A percentile compares a stretch with the other conserved stretches of the same genome.
Conservation (phyloP, 2,113 vertebrate species). For the Ictalurus punctatus region DNA sequence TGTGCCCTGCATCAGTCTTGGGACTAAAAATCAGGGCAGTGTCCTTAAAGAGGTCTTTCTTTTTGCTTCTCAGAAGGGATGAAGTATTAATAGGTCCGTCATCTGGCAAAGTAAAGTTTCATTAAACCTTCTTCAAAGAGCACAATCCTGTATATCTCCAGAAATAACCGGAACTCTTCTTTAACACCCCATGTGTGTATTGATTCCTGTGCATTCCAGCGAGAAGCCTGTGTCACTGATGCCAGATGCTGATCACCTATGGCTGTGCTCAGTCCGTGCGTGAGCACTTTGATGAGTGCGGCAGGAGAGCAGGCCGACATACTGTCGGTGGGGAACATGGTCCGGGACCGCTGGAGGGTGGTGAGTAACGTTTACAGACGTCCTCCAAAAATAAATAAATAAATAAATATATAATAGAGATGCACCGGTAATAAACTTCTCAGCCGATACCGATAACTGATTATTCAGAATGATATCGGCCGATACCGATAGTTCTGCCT, state of each 20-base stretch:
- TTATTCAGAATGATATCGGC: too few relatives aligned
- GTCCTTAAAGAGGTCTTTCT: constrained; percentile 39
- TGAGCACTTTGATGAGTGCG: constrained; percentile 88
- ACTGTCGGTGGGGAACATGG: constrained; percentile 90
- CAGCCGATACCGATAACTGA: too few relatives aligned
- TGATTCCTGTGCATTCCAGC: constrained; percentile 49
- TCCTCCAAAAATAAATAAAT: not conserved
- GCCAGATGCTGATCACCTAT: constrained; percentile 67
- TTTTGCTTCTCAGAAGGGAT: constrained; percentile 10
- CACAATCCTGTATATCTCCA: not conserved
- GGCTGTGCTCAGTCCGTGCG: constrained; percentile 61
- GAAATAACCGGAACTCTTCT: not conserved
- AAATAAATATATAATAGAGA: too few relatives aligned
- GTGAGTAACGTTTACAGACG: constrained; percentile 71
- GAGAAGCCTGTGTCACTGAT: constrained; percentile 66
- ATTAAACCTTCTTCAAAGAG: not conserved
- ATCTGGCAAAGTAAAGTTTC: constrained; percentile 9
- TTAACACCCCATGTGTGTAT: not conserved
- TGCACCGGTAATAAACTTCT: too few relatives aligned
- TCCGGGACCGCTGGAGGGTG: constrained; percentile 99
- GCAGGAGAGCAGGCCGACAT: constrained; percentile 94
- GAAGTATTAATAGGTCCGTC: constrained; percentile 33
- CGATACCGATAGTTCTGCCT: too few relatives aligned
- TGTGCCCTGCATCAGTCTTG: constrained; percentile 22
- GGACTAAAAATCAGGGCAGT: constrained; percentile 35